phyloP scores from a whole-genome alignment of 2,797 vertebrate species.

The Melopsittacus undulatus region DNA sequence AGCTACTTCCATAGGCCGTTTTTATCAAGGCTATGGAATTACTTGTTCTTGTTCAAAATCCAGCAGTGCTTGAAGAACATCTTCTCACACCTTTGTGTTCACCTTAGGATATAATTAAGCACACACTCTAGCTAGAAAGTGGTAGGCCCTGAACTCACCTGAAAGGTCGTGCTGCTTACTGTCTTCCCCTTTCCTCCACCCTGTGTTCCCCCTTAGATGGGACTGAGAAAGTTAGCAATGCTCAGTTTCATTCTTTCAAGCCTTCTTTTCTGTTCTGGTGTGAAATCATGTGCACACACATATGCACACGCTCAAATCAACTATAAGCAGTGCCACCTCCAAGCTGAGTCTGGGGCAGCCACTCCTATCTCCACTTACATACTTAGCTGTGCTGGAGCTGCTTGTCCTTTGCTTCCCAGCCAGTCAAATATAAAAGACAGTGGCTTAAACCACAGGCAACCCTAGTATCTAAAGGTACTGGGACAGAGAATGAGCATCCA shows the following conservation, averaged over 20 bases:
- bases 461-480: neutral
- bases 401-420: neutral
- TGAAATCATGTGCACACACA: accelerated
- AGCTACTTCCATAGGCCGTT: neutral
- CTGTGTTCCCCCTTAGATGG: neutral
- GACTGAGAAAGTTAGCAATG: neutral
- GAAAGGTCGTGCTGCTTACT: neutral
- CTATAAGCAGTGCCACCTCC: neutral
- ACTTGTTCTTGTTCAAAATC: neutral
- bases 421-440: neutral
- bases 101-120: neutral
- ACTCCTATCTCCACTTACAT: neutral
- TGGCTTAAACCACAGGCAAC: neutral
- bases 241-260: neutral
- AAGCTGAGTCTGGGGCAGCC: neutral
- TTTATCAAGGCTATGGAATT: neutral
- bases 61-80: neutral
- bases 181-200: neutral
- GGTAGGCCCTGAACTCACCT: neutral
- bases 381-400: neutral
- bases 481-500: neutral
- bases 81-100: neutral
- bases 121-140: neutral
- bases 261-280: neutral
- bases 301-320: neutral